These are phyloP conservation scores for Luperina nickerlii DNA, from an alignment of 2,888 invertebrate genomes.

Conservation along the genomic window DNA sequence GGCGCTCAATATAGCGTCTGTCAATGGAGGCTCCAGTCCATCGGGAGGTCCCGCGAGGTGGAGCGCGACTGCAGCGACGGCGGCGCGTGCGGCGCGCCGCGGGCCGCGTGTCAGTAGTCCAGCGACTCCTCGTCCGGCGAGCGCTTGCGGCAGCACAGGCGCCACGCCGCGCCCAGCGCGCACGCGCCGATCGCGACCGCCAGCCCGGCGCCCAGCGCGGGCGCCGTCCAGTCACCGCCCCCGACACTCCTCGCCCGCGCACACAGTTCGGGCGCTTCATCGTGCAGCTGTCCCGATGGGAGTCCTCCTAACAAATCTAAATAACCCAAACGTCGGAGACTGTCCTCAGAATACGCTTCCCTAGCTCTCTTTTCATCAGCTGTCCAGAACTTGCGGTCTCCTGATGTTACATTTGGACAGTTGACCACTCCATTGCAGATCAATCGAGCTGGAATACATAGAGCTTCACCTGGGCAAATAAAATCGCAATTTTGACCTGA, in stretches of 20 bases:
- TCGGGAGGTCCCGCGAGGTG: slow-evolving; percentile 84
- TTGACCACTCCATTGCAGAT: slow-evolving; percentile 97
- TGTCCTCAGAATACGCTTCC: slow-evolving; percentile 91
- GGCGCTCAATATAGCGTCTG: slow-evolving; percentile 88
- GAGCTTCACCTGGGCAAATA: slow-evolving; percentile 95
- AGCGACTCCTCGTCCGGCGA: slow-evolving; percentile 91
- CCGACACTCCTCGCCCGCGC: slow-evolving; percentile 87
- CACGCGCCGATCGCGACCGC: slow-evolving; percentile 90
- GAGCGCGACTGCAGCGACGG: slow-evolving; percentile 85
- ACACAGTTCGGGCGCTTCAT: slow-evolving; percentile 95
- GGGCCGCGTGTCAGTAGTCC: slow-evolving; percentile 91
- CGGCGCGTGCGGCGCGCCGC: slow-evolving; percentile 88
- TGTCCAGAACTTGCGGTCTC: slow-evolving; percentile 88
- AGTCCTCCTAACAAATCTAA: slow-evolving; percentile 85
- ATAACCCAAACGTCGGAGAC: slow-evolving; percentile 90
- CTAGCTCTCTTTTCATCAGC: slow-evolving; percentile 87
- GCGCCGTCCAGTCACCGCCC: slow-evolving; percentile 91
- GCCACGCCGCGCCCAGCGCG: slow-evolving; percentile 91
- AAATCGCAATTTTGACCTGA: slow-evolving; percentile 93
- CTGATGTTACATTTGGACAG: slow-evolving; percentile 93
- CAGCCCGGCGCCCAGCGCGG: slow-evolving; percentile 91
- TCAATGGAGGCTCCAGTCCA: slow-evolving; percentile 90
- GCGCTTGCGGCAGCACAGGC: slow-evolving; percentile 91
- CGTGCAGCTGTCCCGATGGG: slow-evolving; percentile 90
- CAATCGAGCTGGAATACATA: slow-evolving; percentile 95